These are phyloP conservation scores for Phalacrocorax aristotelis DNA, from an alignment of 2,113 vertebrate species.

Conservation along the genomic window DNA sequence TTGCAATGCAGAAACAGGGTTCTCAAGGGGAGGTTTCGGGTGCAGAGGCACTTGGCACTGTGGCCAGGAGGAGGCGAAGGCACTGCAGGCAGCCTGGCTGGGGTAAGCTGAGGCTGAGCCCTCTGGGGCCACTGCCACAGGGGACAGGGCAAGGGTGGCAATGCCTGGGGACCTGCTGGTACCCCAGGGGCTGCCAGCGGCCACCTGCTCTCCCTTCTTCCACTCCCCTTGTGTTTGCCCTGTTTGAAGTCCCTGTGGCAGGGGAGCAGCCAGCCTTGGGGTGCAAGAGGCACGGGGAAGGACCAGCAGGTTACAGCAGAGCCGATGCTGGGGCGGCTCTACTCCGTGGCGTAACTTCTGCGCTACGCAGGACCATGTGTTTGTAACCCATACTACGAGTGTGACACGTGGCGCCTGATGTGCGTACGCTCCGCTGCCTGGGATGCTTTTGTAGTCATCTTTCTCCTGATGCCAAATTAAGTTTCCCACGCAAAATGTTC, in stretches of 20 bases:
- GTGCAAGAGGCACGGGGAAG: accelerated
- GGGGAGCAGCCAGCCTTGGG: background rate
- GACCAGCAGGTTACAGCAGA: background rate
- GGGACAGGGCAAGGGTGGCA: background rate
- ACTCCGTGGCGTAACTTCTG: accelerated
- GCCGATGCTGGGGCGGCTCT: accelerated
- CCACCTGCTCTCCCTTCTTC: background rate
- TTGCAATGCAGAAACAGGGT: background rate
- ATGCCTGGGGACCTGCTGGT: background rate
- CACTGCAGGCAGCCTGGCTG: background rate
- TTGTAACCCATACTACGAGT: background rate
- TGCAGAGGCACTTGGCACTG: accelerated
- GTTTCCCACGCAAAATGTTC: background rate
- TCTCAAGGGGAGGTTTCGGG: background rate
- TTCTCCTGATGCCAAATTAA: background rate
- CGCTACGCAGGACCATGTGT: accelerated
- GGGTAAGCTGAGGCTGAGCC: background rate
- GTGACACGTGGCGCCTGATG: accelerated
- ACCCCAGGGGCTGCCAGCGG: background rate
- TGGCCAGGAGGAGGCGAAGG: background rate
- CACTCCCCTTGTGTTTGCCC: background rate
- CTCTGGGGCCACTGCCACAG: accelerated
- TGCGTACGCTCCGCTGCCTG: background rate
- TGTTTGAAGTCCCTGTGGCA: accelerated
- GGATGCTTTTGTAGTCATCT: background rate